Evolutionary conservation across 2,797 vertebrate species (phyloP).

Genomic region (Arremon brunneinucha): DNA sequence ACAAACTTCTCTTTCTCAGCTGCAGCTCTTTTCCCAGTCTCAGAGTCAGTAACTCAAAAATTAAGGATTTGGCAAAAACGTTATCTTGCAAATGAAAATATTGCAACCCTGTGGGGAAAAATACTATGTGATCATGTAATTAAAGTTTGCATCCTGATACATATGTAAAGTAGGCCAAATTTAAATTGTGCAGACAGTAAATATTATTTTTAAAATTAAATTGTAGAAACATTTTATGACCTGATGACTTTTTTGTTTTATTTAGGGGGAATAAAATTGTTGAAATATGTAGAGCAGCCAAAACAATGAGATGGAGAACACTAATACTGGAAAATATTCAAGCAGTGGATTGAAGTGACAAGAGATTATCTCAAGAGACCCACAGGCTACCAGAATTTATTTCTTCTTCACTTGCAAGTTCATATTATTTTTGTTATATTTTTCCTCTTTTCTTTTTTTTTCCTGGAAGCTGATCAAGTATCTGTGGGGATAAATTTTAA

Average conservation of each 20-base stretch:
- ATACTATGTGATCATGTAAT: background rate
- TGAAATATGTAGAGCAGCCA: slow-evolving; percentile 34
- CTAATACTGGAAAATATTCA: slow-evolving; percentile 37
- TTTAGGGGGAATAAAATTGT: background rate
- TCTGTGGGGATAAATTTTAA: slow-evolving; percentile 9
- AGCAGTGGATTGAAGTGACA: background rate
- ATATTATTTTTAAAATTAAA: slow-evolving; percentile 51
- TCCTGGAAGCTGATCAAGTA: slow-evolving; percentile 2
- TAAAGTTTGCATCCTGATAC: background rate
- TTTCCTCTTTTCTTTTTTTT: background rate
- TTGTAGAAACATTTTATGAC: slow-evolving; percentile 49
- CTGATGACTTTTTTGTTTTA: slow-evolving; percentile 33
- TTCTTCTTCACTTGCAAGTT: background rate
- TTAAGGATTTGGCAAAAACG: background rate
- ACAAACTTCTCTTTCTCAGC: slow-evolving; percentile 17
- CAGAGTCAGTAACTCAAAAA: slow-evolving; percentile 11
- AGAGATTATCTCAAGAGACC: slow-evolving; percentile 20
- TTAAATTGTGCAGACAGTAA: slow-evolving; percentile 27
- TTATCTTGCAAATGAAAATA: background rate
- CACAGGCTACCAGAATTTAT: slow-evolving; percentile 33
- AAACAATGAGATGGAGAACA: slow-evolving; percentile 34
- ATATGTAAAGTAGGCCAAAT: background rate
- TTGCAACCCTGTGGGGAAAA: background rate
- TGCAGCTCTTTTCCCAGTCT: slow-evolving; percentile 22
- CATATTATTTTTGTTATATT: background rate